Evolutionary conservation across 2,888 invertebrate genomes (phyloP), one percentile per base, ranked within the genome.

Genomic region (Stenodema calcarata): DNA sequence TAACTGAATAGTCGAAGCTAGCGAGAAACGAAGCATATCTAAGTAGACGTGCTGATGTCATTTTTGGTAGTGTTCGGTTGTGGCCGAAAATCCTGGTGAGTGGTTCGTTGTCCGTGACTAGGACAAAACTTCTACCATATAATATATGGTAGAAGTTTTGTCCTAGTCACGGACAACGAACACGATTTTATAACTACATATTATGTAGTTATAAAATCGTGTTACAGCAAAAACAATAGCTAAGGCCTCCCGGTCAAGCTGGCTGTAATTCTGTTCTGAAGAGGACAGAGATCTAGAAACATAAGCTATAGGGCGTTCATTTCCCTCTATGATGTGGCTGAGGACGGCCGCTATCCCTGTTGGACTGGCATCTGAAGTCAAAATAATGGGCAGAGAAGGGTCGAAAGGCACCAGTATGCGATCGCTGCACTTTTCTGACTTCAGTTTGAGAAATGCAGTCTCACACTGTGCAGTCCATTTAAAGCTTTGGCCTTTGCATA

Each of bases 231-330:
- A 88, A 80, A 87, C 80, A 0, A 88, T 87, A 23, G 88, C 87
- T 6, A 86, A 27, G 1, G 88, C 88, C 86, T 88, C 88, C 30
- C 86, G n/a, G 69, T 88, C 87, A 4, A 88, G 47, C 47, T 88
- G 88, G n/a, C 81, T 75, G 35, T 88, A 88, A 75, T 90, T 90
- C 81, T 90, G 89, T 88, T 91, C 90, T 11, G 90, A 89, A 54
- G 87, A 87, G 0, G 89, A 88, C 30, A 90, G 87, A 2, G 90
- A 84, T n/a, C 88, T 73, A 0, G 89, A 89, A 6, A 86, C 87
- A 23, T 47, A 89, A 0, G 87, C 88, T 23, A 88, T 88, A 1
- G 88, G 89, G 3, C 76, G 14, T 78, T 88, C 87, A 2, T 12
- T 4, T 14, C 84, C 87, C 47, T 88, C 78, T 11, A 86, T 44